phyloP scores from a whole-genome alignment of 2,797 vertebrate genomes.

The Emys orbicularis region DNA sequence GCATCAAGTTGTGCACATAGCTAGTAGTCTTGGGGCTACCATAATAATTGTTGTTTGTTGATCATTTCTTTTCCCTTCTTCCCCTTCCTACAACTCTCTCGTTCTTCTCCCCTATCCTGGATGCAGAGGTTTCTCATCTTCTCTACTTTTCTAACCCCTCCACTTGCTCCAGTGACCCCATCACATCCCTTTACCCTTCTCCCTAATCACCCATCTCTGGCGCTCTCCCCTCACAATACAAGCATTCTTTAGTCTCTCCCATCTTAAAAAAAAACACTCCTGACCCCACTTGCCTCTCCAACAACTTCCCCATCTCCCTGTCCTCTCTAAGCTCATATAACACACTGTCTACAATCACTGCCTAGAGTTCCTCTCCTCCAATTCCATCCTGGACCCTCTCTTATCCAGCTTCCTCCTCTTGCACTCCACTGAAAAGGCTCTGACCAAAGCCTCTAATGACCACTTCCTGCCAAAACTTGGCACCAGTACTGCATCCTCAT shows the following conservation, averaged over 20 bases:
- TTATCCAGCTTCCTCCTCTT: background rate
- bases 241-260: slow-evolving; percentile 38
- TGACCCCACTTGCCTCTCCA: background rate
- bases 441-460: slow-evolving; percentile 33
- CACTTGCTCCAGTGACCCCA: background rate
- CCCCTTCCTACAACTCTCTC: background rate
- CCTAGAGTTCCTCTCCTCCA: background rate
- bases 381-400: too few relatives aligned
- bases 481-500: background rate
- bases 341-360: fast-evolving
- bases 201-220: background rate
- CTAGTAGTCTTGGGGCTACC: background rate
- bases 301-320: background rate
- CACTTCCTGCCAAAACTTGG: slow-evolving; percentile 13
- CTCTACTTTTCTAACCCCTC: background rate
- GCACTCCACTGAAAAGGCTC: background rate
- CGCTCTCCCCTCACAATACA: too few relatives aligned
- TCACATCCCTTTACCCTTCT: background rate
- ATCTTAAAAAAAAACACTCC: background rate
- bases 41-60: too few relatives aligned
- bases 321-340: slow-evolving; percentile 11
- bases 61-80: too few relatives aligned
- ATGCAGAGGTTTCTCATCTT: too few relatives aligned
- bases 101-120: fast-evolving
- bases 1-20: background rate